These are phyloP conservation scores for Polyommatus iphigenia DNA, from an alignment of 2,888 invertebrate genomes.

Conservation along the genomic window DNA sequence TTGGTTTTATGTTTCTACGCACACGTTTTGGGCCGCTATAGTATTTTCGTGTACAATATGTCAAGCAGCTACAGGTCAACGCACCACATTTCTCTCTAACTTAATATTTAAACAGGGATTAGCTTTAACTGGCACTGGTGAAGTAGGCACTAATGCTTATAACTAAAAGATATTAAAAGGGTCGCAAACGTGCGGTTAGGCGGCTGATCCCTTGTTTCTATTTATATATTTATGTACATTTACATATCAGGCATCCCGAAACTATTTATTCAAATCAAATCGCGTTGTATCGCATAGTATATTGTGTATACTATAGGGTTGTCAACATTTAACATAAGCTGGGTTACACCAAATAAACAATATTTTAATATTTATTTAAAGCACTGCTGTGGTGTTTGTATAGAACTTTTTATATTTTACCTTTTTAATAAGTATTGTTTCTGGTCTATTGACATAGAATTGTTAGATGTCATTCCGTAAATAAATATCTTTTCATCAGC, in stretches of 20 bases:
- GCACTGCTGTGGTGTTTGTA: no score
- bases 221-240: conserved; percentile 37
- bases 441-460: no score
- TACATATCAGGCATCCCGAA: conserved; percentile 44
- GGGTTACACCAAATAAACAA: not conserved
- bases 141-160: not conserved
- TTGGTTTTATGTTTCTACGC: no score
- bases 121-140: not conserved
- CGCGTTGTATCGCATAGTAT: conserved; percentile 49
- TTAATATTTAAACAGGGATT: not conserved
- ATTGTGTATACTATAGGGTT: conserved; percentile 18
- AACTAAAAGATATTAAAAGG: conserved; percentile 25
- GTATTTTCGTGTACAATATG: no score
- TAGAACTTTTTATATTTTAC: no score
- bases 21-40: no score
- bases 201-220: conserved; percentile 32
- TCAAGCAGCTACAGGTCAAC: not conserved
- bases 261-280: conserved; percentile 54
- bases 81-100: not conserved
- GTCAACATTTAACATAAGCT: not conserved
- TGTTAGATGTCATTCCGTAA: no score
- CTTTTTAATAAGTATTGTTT: no score
- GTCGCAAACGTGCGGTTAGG: conserved; percentile 22
- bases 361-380: no score
- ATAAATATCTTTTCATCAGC: no score